Percentiles rank a stretch among this genome's conserved stretches.
Evolutionary conservation across 2,888 invertebrate species (phyloP).

Genomic region (Epirrhoe alternata): DNA sequence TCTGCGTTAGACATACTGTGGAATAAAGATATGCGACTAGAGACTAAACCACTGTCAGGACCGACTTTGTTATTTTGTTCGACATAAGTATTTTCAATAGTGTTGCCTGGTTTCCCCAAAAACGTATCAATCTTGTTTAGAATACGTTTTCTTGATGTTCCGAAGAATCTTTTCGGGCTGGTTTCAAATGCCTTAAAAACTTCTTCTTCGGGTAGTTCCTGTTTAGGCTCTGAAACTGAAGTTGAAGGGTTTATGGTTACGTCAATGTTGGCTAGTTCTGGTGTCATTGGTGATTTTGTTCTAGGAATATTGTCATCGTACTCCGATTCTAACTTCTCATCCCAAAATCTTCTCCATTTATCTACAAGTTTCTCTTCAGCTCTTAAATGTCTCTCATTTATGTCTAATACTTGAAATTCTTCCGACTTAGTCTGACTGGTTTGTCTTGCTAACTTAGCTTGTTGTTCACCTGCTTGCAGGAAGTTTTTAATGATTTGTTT

Average conservation of each 20-base stretch:
- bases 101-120: constrained; percentile 65
- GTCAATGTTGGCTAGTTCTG: constrained; percentile 26
- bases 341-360: constrained; percentile 79
- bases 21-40: constrained; percentile 78
- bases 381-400: constrained; percentile 38
- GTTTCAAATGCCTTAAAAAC: constrained; percentile 81
- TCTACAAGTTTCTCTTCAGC: constrained; percentile 64
- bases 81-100: constrained; percentile 52
- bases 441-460: constrained; percentile 42
- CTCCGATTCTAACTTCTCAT: constrained; percentile 68
- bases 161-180: constrained; percentile 80
- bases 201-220: constrained; percentile 79
- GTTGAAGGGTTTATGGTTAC: constrained; percentile 2
- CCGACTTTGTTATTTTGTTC: constrained; percentile 52
- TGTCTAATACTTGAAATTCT: constrained; percentile 37
- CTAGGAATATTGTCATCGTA: constrained; percentile 44
- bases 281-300: constrained; percentile 46
- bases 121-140: constrained; percentile 78
- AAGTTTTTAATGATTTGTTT: constrained; percentile 75
- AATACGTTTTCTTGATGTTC: constrained; percentile 78
- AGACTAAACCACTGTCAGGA: constrained; percentile 76
- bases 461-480: constrained; percentile 54
- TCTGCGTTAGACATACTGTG: constrained; percentile 75
- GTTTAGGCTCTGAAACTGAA: constrained; percentile 55
- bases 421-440: constrained; percentile 40